phyloP scores from a whole-genome alignment of 2,888 invertebrate species.

The Lasioglossum figueresi region DNA sequence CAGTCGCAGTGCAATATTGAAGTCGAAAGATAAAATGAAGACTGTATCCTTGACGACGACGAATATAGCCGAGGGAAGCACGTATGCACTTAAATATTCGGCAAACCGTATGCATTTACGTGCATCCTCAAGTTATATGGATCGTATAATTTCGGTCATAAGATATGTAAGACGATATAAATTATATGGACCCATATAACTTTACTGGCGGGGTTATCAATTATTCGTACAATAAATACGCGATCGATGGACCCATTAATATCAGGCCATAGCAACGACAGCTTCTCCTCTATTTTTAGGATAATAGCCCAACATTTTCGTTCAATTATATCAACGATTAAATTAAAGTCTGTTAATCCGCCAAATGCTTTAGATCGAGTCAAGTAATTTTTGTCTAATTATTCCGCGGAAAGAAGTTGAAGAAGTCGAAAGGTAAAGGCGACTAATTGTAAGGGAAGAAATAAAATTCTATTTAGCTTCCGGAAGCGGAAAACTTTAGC shows the following conservation, averaged over 20 bases:
- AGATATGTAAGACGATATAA: neutral
- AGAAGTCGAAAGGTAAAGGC: neutral
- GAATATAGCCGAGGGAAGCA: neutral
- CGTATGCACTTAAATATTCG: neutral
- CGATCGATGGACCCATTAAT: neutral
- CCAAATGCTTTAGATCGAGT: neutral
- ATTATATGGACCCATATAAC: neutral
- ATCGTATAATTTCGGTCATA: neutral
- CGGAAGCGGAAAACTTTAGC: neutral
- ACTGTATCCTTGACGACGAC: neutral
- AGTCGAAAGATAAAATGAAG: neutral
- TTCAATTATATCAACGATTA: neutral
- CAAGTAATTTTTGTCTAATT: neutral
- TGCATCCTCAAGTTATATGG: neutral
- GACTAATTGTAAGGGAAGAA: neutral
- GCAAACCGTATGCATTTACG: neutral
- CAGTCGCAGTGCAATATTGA: neutral
- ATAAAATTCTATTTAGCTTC: neutral
- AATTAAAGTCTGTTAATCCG: neutral
- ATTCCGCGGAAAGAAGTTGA: neutral
- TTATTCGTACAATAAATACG: slow-evolving; percentile 1
- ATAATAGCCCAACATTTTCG: neutral
- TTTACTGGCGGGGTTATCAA: neutral
- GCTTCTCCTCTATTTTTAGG: neutral
- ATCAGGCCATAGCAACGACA: neutral